phyloP scores from a whole-genome alignment of 2,888 invertebrate genomes.

The Sminthurides aquaticus region DNA sequence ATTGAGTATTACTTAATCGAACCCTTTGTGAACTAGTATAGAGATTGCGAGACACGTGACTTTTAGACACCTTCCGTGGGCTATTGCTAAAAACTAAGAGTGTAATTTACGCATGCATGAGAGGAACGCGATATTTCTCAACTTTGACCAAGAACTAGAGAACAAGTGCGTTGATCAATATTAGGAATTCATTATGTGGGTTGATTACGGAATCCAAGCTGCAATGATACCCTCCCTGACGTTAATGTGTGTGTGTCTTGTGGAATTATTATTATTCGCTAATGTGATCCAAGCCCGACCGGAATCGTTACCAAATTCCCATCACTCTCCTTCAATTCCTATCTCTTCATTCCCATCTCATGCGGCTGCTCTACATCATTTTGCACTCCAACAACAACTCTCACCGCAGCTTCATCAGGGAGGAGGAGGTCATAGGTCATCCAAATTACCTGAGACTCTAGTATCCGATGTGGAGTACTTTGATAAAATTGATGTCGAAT shows the following conservation, averaged over 20 bases:
- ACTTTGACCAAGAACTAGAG: neutral
- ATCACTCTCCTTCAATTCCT: neutral
- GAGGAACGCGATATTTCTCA: too few species aligned
- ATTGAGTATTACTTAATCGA: too few species aligned
- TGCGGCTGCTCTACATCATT: neutral
- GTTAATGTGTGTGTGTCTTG: slow-evolving; percentile 13
- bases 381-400: neutral
- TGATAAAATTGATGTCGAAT: slow-evolving; percentile 28
- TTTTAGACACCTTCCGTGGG: neutral
- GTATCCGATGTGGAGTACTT: slow-evolving; percentile 27
- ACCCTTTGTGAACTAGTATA: too few species aligned
- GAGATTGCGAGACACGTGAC: neutral
- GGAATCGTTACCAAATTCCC: neutral
- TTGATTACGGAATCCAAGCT: neutral
- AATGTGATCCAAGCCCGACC: slow-evolving; percentile 11
- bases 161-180: neutral
- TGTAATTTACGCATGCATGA: neutral
- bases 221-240: neutral
- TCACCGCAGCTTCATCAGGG: neutral
- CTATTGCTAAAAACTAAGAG: neutral
- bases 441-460: slow-evolving; percentile 21
- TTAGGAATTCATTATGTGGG: slow-evolving; percentile 14
- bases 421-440: neutral
- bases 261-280: slow-evolving; percentile 9
- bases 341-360: slow-evolving; percentile 7